These are phyloP conservation scores for Lacanobia oleracea DNA, from an alignment of 2,888 invertebrate species.

Conservation along the genomic window DNA sequence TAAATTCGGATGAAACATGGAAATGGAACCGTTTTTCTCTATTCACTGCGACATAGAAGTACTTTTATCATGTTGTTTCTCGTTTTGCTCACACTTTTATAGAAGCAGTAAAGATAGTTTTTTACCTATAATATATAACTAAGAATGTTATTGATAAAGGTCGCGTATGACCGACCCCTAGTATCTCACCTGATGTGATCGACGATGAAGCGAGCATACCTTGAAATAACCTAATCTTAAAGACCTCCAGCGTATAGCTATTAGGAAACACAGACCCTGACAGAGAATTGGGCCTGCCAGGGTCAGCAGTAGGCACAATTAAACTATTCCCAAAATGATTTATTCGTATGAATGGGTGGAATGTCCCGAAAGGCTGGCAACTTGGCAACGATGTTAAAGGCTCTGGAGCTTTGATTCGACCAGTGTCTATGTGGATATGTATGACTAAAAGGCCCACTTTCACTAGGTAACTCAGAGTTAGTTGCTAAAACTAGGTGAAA, in stretches of 20 bases:
- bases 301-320: neutral
- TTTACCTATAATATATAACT: neutral
- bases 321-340: neutral
- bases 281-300: too few relatives aligned
- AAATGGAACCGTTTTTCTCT: slow-evolving; percentile 4
- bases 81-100: neutral
- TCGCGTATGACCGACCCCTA: too few relatives aligned
- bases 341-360: neutral
- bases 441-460: too few relatives aligned
- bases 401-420: neutral
- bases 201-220: too few relatives aligned
- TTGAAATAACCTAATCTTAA: too few relatives aligned
- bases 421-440: neutral
- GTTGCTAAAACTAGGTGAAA: too few relatives aligned
- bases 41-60: neutral
- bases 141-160: too few relatives aligned
- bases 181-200: too few relatives aligned
- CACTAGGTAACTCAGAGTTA: too few relatives aligned
- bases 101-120: neutral
- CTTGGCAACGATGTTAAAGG: neutral
- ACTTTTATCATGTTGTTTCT: neutral
- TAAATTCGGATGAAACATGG: slow-evolving; percentile 15
- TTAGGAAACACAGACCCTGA: too few relatives aligned
- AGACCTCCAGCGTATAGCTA: too few relatives aligned
- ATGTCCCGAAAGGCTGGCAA: neutral